These are phyloP conservation scores for Phyllostomus hastatus DNA, from an alignment of 2,113 vertebrate genomes.

Conservation along the genomic window DNA sequence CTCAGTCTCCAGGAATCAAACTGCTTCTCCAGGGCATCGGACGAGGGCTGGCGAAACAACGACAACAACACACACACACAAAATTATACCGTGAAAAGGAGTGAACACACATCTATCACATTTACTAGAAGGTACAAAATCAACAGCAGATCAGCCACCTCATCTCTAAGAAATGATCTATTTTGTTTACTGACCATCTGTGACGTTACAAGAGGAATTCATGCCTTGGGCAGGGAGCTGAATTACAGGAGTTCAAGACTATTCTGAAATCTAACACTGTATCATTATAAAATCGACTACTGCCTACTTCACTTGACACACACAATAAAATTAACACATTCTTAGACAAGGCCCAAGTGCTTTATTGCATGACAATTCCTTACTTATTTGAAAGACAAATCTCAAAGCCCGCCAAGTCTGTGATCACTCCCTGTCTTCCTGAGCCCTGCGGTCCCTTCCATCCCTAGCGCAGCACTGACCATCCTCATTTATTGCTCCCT, in stretches of 20 bases:
- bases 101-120: background rate
- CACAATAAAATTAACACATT: background rate
- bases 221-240: background rate
- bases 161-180: background rate
- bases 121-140: background rate
- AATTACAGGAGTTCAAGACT: background rate
- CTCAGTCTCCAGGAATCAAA: conserved; percentile 85
- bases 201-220: background rate
- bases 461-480: background rate
- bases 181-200: background rate
- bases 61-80: conserved; percentile 46
- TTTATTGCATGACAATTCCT: background rate
- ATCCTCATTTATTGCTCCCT: background rate
- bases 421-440: background rate
- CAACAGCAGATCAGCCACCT: background rate
- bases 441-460: background rate
- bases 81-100: background rate
- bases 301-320: background rate
- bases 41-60: conserved; percentile 40
- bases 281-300: background rate
- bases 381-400: background rate
- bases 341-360: background rate
- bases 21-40: conserved; percentile 71
- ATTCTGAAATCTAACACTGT: background rate
- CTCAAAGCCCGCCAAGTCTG: background rate